Base-by-base conservation (phyloP, 2,113 vertebrate genomes). In the Antechinus stuartii region DNA sequence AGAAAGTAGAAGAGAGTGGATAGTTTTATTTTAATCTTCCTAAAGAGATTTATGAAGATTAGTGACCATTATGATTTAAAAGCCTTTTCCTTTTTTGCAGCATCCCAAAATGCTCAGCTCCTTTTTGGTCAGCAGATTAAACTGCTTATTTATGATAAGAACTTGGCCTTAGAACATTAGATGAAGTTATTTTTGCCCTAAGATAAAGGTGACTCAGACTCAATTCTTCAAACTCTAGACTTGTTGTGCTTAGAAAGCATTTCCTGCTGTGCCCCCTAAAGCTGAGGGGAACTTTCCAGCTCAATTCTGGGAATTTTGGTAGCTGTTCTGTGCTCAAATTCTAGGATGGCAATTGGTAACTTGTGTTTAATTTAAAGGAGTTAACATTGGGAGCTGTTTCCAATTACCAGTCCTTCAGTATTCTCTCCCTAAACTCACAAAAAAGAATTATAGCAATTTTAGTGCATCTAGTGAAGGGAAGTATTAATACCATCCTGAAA, bases 1-100 rank as follows among this genome's bases (percentile, higher is more conserved):
- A 89, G 55, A 96, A 76, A 2, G 94, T 95, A 91, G 76, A 95
- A 54, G 27, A 25, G 94, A 97, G 91, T 92, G 8, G 89, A 93
- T 96, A 56, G 46, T 68, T 89, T 42, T 95, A 84, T 90, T 90
- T 95, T 96, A 97, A 94, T 93, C 46, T 97, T 50, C 54, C 90
- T 8, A 93, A 91, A 92, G 54, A 95, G 52, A 93, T 93, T 16
- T 90, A 22, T 54, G 49, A 56, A 94, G 54, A 95, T 35, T 16
- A 22, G 91, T 90, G 95, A 56, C 55, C 91, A 55, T 90, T 92
- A 93, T 91, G 91, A 92, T 93, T 94, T 95, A 93, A 94, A 95
- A 93, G 35, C 1, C 3, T 24, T 94, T 96, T 68, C 61, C 91
- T 26, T 90, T 30, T 30, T n/a, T 96, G 24, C 92, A 49, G 90